These are phyloP conservation scores for Taxidea taxus DNA, from an alignment of 2,113 vertebrate genomes.

Conservation along the genomic window DNA sequence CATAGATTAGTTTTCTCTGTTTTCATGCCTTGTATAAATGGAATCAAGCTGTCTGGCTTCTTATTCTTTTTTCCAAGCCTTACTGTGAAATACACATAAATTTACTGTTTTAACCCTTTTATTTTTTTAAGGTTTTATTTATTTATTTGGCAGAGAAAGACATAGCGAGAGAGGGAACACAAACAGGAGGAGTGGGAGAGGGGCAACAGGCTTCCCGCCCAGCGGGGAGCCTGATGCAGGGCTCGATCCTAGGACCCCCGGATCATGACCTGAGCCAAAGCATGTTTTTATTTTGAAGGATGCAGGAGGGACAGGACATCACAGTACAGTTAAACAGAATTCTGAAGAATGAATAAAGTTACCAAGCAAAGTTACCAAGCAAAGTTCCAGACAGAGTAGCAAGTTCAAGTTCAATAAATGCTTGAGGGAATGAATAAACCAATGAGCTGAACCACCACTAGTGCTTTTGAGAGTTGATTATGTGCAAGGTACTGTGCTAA, in stretches of 20 bases:
- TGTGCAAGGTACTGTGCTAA: not conserved
- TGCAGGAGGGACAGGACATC: not conserved
- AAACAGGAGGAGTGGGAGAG: no score
- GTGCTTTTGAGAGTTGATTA: not conserved
- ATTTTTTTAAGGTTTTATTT: no score
- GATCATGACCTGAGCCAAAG: no score
- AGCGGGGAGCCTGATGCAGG: no score
- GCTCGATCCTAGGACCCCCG: no score
- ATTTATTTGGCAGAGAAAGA: no score
- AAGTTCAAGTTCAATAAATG: not conserved
- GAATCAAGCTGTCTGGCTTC: not conserved
- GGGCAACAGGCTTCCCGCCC: no score
- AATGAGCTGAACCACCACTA: not conserved
- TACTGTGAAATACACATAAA: not conserved
- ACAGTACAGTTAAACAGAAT: not conserved
- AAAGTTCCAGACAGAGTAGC: not conserved
- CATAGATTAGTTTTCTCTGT: not conserved
- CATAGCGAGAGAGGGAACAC: no score
- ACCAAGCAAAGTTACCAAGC: not conserved
- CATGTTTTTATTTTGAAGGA: conserved; percentile 1
- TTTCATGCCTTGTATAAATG: not conserved
- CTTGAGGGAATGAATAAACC: not conserved
- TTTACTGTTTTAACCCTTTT: not conserved
- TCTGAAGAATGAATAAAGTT: not conserved
- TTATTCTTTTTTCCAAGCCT: not conserved